A percentile compares a stretch with the other conserved stretches of the same genome.
These are phyloP conservation scores for Artibeus jamaicensis DNA, from an alignment of 2,797 vertebrate genomes.

Conservation along the genomic window DNA sequence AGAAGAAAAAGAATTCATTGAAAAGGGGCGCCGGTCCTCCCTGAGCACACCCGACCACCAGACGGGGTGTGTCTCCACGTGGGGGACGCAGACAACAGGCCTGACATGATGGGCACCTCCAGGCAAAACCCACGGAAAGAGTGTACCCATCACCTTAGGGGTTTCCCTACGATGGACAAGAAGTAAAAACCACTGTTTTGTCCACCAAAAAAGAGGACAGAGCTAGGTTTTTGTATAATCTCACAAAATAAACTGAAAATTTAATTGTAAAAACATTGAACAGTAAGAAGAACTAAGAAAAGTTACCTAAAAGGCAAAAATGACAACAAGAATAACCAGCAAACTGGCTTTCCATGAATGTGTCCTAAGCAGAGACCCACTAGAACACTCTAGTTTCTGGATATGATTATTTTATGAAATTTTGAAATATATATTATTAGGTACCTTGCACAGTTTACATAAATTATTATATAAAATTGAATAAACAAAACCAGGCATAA, in stretches of 20 bases:
- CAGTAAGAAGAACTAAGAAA: background rate
- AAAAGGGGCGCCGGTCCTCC: background rate
- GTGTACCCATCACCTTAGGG: background rate
- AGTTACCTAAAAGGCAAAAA: background rate
- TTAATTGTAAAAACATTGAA: background rate
- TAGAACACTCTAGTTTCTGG: background rate
- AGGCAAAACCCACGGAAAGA: background rate
- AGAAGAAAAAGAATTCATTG: background rate
- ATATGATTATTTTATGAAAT: background rate
- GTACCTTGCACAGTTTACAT: background rate
- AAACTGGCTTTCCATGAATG: background rate
- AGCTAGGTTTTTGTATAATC: background rate
- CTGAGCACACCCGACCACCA: background rate
- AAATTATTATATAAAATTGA: background rate
- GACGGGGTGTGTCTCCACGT: background rate
- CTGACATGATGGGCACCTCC: background rate
- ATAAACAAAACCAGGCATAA: background rate
- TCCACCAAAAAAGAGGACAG: background rate
- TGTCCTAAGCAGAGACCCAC: background rate
- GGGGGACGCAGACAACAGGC: background rate
- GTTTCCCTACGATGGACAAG: background rate
- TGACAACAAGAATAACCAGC: background rate
- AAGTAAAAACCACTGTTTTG: slow-evolving; percentile 25
- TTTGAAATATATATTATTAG: background rate
- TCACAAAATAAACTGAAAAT: slow-evolving; percentile 13